phyloP scores from a whole-genome alignment of 2,113 vertebrate genomes.

The Corvus moneduloides region DNA sequence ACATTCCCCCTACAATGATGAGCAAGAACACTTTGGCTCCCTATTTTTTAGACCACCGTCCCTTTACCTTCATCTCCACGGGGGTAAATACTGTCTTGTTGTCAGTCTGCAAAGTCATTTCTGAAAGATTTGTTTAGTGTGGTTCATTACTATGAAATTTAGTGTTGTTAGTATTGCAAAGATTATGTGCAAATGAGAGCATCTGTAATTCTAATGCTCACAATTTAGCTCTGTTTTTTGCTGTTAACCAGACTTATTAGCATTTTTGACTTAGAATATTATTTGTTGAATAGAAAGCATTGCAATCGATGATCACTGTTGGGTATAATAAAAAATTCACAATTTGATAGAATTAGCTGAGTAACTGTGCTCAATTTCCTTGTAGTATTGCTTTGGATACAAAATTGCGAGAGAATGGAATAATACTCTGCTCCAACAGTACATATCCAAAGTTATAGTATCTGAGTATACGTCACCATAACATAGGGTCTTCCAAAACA shows the following conservation, averaged over 20 bases:
- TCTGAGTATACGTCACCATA: not conserved
- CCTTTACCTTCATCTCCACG: not conserved
- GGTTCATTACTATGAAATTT: not conserved
- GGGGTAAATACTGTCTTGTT: not conserved
- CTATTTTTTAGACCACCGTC: not conserved
- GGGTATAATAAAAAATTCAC: not conserved
- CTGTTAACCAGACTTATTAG: not conserved
- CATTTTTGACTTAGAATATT: not conserved
- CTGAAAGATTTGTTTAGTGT: not conserved
- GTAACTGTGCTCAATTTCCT: not conserved
- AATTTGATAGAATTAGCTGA: not conserved
- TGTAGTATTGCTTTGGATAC: not conserved
- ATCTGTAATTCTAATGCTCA: constrained; percentile 8
- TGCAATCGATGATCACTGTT: not conserved
- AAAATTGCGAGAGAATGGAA: not conserved
- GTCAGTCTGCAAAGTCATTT: not conserved
- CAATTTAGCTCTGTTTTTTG: not conserved
- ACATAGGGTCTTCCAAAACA: not conserved
- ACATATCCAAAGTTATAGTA: not conserved
- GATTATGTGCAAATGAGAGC: not conserved
- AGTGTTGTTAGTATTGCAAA: not conserved
- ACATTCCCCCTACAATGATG: not conserved
- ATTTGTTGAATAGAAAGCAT: not conserved
- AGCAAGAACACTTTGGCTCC: not conserved
- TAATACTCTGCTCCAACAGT: not conserved